Percentiles rank a stretch among this genome's conserved stretches.
Conservation (phyloP, 1,140 invertebrate species). For the Philotrypesis tridentata region DNA sequence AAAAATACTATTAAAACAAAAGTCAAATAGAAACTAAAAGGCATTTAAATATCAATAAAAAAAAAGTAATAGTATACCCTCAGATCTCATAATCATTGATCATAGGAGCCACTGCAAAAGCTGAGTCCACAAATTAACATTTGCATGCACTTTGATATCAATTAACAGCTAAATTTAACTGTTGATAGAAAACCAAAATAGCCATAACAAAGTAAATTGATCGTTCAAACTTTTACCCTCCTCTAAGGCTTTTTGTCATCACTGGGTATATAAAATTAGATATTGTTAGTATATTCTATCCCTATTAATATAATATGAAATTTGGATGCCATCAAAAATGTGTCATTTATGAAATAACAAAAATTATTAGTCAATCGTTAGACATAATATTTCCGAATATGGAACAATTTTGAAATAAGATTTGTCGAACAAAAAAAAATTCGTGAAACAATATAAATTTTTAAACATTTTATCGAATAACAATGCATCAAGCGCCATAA, state of each 20-base stretch:
- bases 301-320: too few species aligned
- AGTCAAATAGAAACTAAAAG: too few species aligned
- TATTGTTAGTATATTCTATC: neutral
- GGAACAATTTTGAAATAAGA: too few species aligned
- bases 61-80: conserved; percentile 56
- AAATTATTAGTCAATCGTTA: too few species aligned
- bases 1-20: neutral
- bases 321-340: too few species aligned
- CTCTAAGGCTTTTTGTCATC: conserved; percentile 65
- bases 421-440: too few species aligned
- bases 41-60: neutral
- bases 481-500: neutral
- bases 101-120: conserved; percentile 64
- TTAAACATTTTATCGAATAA: neutral
- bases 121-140: conserved; percentile 30
- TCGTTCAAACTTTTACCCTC: conserved; percentile 56
- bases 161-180: neutral
- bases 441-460: too few species aligned
- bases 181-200: neutral
- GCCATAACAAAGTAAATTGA: conserved; percentile 31
- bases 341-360: too few species aligned
- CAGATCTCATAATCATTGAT: conserved; percentile 72
- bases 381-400: neutral
- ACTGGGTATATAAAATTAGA: conserved; percentile 52
- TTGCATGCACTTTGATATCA: neutral